Evolutionary conservation across 2,888 invertebrate species (phyloP), one percentile per base, ranked within the genome.

Genomic region (Drosophila birchii): DNA sequence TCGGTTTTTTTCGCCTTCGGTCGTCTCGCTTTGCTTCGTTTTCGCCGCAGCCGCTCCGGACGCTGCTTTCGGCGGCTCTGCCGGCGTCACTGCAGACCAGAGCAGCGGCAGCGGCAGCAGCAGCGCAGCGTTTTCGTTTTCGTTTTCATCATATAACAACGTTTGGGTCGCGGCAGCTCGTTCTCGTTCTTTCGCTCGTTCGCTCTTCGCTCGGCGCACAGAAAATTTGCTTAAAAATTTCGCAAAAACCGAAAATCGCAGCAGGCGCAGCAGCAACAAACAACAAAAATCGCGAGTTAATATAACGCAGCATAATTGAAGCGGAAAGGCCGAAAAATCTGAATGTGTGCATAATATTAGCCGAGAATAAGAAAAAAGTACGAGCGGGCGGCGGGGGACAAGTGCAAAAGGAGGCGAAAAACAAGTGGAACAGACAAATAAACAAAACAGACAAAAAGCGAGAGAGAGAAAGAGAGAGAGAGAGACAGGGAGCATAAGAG

Each of bases 141-240:
- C 64, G 64, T 64, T 64, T 66, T 85, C 89, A 87, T 89, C 86
- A 89, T 88, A 86, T 87, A 90, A 91, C 89, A 75, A 89, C 87
- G 85, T 86, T 79, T 80, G 68, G 86, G 71, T 80, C 76, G 82
- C 51, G 36, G 34, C 34, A 34, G 51, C 77, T 79, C 68, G 58
- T 59, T 59, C 59, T 66, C 68, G 57, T 68, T 68, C 68, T 56
- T 62, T 62, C 57, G 58, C 57, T 45, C 64, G 49, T 64, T 63
- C 64, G 64, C 64, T 63, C 44, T 63, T 57, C 71, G 61, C 61
- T 61, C 57, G 45, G 63, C 53, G 47, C 58, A 70, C 69, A 47
- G 55, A 61, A 71, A 71, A 72, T 61, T 51, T 54, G 72, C 49
- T 55, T 51, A 58, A 72, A 55, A 62, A 45, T 59, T 69, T 36